These are phyloP conservation scores for Idris sp. DNA, from an alignment of 1,140 invertebrate species.

Conservation along the genomic window DNA sequence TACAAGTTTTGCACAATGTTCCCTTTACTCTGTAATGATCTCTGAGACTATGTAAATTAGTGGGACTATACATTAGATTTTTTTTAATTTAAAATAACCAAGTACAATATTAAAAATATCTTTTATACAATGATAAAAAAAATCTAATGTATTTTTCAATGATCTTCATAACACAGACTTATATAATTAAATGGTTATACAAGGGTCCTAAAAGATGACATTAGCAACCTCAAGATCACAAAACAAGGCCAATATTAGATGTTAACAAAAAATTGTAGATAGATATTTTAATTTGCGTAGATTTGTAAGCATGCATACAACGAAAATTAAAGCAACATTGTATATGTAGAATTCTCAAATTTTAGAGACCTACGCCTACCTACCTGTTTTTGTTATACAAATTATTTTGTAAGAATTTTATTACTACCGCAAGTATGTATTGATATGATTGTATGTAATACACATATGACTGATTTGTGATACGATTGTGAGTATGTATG, in stretches of 20 bases:
- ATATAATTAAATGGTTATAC: constrained; percentile 7
- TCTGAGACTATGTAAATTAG: no score
- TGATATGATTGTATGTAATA: constrained; percentile 74
- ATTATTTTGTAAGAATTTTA: constrained; percentile 76
- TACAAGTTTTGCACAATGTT: constrained; percentile 1
- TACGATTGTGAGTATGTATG: constrained; percentile 56
- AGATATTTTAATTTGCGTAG: constrained; percentile 64
- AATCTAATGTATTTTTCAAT: neutral
- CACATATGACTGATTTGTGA: constrained; percentile 72
- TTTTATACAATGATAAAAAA: no score
- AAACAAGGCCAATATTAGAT: constrained; percentile 72
- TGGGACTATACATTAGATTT: constrained; percentile 12
- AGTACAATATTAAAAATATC: no score
- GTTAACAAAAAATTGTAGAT: constrained; percentile 71
- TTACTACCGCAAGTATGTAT: constrained; percentile 59
- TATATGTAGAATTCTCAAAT: constrained; percentile 59
- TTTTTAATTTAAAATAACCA: no score
- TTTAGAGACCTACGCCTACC: constrained; percentile 68
- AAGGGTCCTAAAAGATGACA: constrained; percentile 48
- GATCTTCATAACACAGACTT: neutral
- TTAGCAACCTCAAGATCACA: constrained; percentile 58
- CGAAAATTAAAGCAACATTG: constrained; percentile 30
- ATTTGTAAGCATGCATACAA: constrained; percentile 56
- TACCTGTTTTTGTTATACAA: constrained; percentile 72
- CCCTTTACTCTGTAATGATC: constrained; percentile 27